Evolutionary conservation across 2,113 vertebrate species (phyloP), one percentile per base, ranked within the genome.

Genomic region (Polyodon spathula): DNA sequence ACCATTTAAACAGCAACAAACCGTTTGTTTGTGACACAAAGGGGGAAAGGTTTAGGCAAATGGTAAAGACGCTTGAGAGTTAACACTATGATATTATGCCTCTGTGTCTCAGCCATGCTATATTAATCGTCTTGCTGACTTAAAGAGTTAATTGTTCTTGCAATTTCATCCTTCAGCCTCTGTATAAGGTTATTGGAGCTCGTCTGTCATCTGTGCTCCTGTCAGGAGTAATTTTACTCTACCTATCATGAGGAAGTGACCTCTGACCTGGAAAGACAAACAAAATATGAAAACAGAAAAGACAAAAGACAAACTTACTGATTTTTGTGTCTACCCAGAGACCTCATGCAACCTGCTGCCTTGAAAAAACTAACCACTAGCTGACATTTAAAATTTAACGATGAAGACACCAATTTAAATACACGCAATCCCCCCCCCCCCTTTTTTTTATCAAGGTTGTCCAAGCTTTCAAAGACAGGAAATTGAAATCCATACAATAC

Each of bases 81-180:
- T 50, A n/a, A 12, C 48, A 50, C 48, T 50, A 6, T n/a, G 48
- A 50, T 50, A 12, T 10, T n/a, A 3, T 14, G 14, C 9, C 48
- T 50, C 11, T 4, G n/a, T 50, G 46, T n/a, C 46, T 6, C 12
- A 50, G 48, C 15, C 5, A n/a, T 15, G 6, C 14, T 53, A 2
- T 12, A 10, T n/a, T 10, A 53, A n/a, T 12, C 6, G 14, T 14
- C 27, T 56, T 61, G 51, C 58, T 63, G 51, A 51, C 59, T 56
- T 63, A 42, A 60, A 60, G 63, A 60, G 60, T 51, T 56, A 65
- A 65, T 71, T 71, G 60, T 65, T 63, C 63, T 65, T 37, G 62
- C 63, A 62, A 58, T 60, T 57, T 51, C 48, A 44, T 56, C 55
- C 56, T 44, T 37, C 50, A 14, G 16, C 40, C 16, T 58, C 42